phyloP scores from a whole-genome alignment of 2,113 vertebrate species.

The Chlamydotis undulata region DNA sequence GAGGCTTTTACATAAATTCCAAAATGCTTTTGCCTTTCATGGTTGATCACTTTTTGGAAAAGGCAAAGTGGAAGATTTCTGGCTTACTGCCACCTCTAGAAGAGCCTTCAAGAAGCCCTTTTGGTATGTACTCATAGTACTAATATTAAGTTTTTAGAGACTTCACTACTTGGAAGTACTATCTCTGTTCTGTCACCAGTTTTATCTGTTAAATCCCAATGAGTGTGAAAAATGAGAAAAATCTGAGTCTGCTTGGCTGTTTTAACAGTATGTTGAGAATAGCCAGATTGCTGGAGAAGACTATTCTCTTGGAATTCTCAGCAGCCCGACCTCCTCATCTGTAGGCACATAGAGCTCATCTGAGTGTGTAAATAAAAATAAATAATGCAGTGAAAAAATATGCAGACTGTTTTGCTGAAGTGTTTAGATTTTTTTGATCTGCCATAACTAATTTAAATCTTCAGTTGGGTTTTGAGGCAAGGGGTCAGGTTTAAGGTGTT shows the following conservation, averaged over 20 bases:
- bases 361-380: slow-evolving; percentile 56
- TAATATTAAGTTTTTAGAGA: background rate
- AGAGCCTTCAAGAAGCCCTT: background rate
- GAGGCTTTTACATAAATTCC: background rate
- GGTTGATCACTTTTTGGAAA: background rate
- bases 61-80: slow-evolving; percentile 7
- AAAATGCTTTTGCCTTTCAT: background rate
- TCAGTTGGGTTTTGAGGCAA: background rate
- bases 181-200: slow-evolving; percentile 43
- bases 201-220: slow-evolving; percentile 42
- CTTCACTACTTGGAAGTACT: slow-evolving; percentile 14
- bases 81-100: background rate
- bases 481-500: background rate
- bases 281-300: slow-evolving; percentile 57
- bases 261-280: slow-evolving; percentile 11
- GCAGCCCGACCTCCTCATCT: slow-evolving; percentile 24
- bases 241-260: slow-evolving; percentile 43
- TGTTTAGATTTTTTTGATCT: slow-evolving; percentile 6
- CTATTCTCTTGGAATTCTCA: background rate
- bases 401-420: slow-evolving; percentile 35
- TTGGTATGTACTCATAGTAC: background rate
- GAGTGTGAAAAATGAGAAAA: slow-evolving; percentile 29
- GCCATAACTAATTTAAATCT: slow-evolving; percentile 23
- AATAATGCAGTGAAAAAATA: slow-evolving; percentile 65
- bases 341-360: slow-evolving; percentile 11